Percentiles rank a stretch among this genome's conserved stretches.
Evolutionary conservation across 2,888 invertebrate genomes (phyloP).

Genomic region (Eristalis arbustorum): DNA sequence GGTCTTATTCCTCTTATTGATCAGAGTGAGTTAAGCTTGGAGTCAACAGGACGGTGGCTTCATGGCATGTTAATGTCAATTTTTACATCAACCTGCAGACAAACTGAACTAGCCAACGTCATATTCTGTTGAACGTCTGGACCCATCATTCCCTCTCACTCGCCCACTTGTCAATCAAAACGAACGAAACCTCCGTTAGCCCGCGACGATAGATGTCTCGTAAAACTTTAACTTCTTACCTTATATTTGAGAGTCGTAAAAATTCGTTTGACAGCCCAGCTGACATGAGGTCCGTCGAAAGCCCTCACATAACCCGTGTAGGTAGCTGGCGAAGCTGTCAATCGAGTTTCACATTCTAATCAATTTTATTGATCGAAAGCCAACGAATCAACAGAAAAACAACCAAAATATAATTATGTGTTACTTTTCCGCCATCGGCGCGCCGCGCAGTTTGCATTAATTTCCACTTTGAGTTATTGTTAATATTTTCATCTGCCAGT

Average conservation of each 20-base stretch:
- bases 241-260: background rate
- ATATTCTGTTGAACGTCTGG: too few relatives aligned
- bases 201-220: background rate
- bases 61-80: too few relatives aligned
- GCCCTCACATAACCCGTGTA: slow-evolving; percentile 6
- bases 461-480: slow-evolving; percentile 67
- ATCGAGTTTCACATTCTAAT: slow-evolving; percentile 56
- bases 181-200: background rate
- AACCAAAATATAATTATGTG: slow-evolving; percentile 14
- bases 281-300: background rate
- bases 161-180: background rate
- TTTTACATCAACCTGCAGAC: too few relatives aligned
- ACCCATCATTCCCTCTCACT: background rate
- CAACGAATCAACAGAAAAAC: background rate
- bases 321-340: slow-evolving; percentile 47
- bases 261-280: background rate
- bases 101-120: too few relatives aligned
- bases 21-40: too few relatives aligned
- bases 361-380: slow-evolving; percentile 48
- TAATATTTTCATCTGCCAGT: slow-evolving; percentile 48
- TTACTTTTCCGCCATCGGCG: slow-evolving; percentile 35
- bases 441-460: slow-evolving; percentile 49
- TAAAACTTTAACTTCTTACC: background rate
- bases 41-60: too few relatives aligned
- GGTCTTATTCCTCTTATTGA: too few relatives aligned